phyloP scores from a whole-genome alignment of 2,797 vertebrate genomes.

The Gallinago nigripennis region DNA sequence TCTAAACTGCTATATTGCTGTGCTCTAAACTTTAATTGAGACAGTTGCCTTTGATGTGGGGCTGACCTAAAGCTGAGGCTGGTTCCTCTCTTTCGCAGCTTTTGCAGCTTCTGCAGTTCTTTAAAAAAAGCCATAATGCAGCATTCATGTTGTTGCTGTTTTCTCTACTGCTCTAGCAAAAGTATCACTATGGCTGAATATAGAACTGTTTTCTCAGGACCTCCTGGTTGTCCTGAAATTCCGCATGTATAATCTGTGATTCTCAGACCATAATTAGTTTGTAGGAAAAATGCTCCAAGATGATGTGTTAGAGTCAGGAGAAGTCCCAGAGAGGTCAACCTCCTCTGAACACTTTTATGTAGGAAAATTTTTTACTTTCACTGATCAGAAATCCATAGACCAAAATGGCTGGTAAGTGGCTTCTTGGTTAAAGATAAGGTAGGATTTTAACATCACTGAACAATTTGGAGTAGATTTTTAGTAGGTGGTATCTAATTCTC shows the following conservation, averaged over 20 bases:
- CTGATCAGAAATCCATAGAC: background rate
- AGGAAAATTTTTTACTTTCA: background rate
- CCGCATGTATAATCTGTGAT: background rate
- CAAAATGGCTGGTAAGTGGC: background rate
- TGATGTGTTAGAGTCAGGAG: background rate
- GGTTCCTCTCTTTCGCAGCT: background rate
- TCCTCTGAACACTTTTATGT: background rate
- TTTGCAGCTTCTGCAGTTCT: slow-evolving; percentile 25
- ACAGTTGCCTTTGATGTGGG: background rate
- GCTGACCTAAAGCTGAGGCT: slow-evolving; percentile 4
- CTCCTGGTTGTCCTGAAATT: background rate
- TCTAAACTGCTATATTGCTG: background rate
- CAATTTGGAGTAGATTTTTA: background rate
- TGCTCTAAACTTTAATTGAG: background rate
- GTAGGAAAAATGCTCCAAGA: background rate
- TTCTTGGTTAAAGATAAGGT: background rate
- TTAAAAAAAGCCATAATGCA: slow-evolving; percentile 23
- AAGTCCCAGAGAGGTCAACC: background rate
- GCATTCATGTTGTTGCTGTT: background rate
- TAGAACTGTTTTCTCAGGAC: background rate
- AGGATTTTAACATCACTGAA: background rate
- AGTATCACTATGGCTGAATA: background rate
- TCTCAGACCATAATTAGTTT: background rate
- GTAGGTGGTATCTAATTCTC: background rate
- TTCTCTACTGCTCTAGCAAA: background rate